Evolutionary conservation across 2,888 invertebrate species (phyloP).

Genomic region (Agrenia bidenticulata): DNA sequence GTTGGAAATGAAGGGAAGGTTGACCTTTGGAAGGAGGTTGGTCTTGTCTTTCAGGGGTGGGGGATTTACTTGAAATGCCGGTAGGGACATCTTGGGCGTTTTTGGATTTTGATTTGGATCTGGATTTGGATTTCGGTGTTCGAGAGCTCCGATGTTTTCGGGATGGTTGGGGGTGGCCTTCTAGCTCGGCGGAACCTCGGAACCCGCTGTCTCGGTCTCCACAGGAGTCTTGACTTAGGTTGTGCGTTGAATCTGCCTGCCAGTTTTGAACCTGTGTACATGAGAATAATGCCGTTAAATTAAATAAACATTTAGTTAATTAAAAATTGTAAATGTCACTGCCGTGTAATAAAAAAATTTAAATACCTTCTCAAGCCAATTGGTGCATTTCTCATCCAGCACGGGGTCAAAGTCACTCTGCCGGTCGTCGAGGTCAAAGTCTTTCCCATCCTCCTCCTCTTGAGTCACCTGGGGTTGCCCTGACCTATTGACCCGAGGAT

Average conservation of each 20-base stretch:
- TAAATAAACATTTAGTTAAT: no score
- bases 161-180: slow-evolving; percentile 9
- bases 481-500: no score
- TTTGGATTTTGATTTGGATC: no score
- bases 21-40: no score
- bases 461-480: no score
- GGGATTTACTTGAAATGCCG: not conserved
- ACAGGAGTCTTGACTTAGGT: slow-evolving; percentile 46
- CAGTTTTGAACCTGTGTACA: slow-evolving; percentile 46
- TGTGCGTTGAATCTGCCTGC: slow-evolving; percentile 44
- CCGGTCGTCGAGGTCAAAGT: no score
- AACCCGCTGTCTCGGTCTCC: slow-evolving; percentile 47
- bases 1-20: no score
- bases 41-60: not conserved
- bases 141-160: not conserved
- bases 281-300: no score
- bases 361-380: slow-evolving; percentile 50
- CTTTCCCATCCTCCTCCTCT: no score
- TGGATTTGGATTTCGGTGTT: no score
- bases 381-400: slow-evolving; percentile 46
- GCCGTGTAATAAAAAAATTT: not conserved
- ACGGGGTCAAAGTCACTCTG: slow-evolving; percentile 23
- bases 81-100: no score
- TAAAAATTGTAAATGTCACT: no score
- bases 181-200: slow-evolving; percentile 41